Conservation (phyloP, 2,888 invertebrate genomes). For the Calameuta idolon region DNA sequence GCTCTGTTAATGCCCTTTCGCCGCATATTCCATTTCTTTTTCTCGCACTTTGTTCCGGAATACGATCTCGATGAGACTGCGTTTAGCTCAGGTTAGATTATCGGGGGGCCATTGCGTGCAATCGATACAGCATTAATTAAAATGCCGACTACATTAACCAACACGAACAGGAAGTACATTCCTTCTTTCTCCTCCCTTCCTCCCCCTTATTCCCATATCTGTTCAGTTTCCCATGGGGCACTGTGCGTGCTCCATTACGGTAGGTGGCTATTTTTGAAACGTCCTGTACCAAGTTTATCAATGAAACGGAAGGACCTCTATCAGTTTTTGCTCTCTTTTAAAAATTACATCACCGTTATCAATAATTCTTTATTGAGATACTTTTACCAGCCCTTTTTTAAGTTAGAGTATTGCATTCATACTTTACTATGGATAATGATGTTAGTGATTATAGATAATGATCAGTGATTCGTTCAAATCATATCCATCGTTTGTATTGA, state of each 20-base stretch:
- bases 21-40: conserved; percentile 3
- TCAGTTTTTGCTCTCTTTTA: background rate
- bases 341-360: background rate
- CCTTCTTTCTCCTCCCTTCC: background rate
- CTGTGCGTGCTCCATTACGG: background rate
- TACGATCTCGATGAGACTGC: background rate
- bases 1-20: background rate
- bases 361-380: background rate
- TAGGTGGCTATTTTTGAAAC: background rate
- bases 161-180: background rate
- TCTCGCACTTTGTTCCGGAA: background rate
- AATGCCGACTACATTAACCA: background rate
- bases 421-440: background rate
- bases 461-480: background rate
- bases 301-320: background rate
- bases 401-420: background rate
- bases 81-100: background rate
- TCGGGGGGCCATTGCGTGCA: background rate
- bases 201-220: background rate
- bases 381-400: background rate
- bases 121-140: background rate
- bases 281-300: background rate
- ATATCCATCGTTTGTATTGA: background rate
- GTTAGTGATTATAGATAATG: background rate
- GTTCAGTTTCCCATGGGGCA: background rate